Evolutionary conservation across 2,113 vertebrate genomes (phyloP).

Genomic region (Raja brachyura): DNA sequence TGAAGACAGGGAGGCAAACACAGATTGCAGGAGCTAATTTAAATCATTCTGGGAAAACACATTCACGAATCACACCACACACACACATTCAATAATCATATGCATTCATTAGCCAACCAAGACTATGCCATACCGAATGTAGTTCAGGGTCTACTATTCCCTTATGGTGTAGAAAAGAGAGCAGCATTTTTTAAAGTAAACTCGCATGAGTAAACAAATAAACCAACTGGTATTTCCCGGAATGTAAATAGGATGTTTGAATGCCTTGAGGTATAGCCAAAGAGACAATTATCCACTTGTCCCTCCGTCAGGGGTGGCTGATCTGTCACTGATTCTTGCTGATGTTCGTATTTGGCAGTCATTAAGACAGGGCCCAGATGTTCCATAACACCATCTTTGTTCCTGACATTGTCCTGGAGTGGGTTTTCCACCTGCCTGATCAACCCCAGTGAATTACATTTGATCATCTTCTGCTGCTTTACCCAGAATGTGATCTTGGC

Average conservation of each 20-base stretch:
- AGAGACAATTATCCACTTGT: not conserved
- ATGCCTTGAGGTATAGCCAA: not conserved
- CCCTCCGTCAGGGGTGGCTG: not conserved
- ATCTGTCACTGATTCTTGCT: not conserved
- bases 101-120: not conserved
- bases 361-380: not conserved
- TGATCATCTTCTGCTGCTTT: not conserved
- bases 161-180: not conserved
- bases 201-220: not conserved
- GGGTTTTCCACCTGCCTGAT: not conserved
- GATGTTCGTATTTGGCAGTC: not conserved
- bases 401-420: not conserved
- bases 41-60: not conserved
- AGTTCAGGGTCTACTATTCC: no score
- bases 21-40: conserved; percentile 11
- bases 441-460: not conserved
- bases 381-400: not conserved
- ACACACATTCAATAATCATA: not conserved
- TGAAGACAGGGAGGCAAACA: not conserved
- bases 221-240: not conserved
- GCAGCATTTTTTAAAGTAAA: not conserved
- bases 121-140: not conserved
- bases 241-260: not conserved
- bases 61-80: not conserved
- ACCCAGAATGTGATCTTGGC: not conserved